Evolutionary conservation across 2,113 vertebrate species (phyloP), one percentile per base, ranked within the genome.

Genomic region (Ailuropoda melanoleuca): DNA sequence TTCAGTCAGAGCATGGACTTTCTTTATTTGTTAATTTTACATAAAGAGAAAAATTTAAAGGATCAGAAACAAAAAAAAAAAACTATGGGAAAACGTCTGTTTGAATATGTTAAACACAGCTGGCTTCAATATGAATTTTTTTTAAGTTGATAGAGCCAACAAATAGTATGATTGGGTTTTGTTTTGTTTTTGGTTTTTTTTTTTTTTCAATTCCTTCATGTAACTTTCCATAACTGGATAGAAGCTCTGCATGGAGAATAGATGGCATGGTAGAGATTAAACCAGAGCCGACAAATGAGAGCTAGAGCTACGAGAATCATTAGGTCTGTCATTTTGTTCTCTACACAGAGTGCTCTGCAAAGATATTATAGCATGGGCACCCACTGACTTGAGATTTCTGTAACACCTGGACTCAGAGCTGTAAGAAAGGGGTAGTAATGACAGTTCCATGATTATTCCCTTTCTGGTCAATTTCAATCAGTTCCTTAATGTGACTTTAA

Each of bases 401-500:
- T 24, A 77, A 43, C 96, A 98, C 68, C 75, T 82, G 94, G 88
- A 60, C 58, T 90, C 93, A 23, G 77, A 91, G 90, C 91, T 72
- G 0, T 13, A 68, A 56, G 81, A 66, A 95, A 0, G 0, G 82
- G 93, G 64, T 29, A 58, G 77, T 87, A 97, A 98, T 97, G 88
- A 97, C 17, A 95, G n/a, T 9, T 96, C 92, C 86, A 89, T 64
- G 92, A 97, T 96, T 66, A 88, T 26, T 72, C 87, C 95, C 95
- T 97, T 66, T 88, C 97, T 98, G 97, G 60, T 97, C 98, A 96
- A 91, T 96, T 97, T 97, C 97, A 97, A 92, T 96, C 80, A 96
- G 39, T 74, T 98, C 29, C 93, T 98, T 98, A 97, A 97, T 97
- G 92, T 74, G 94, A 98, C 97, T 98, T 98, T 98, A 98, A 98